Conservation (phyloP, 2,888 invertebrate genomes). For the Euclidia mi region DNA sequence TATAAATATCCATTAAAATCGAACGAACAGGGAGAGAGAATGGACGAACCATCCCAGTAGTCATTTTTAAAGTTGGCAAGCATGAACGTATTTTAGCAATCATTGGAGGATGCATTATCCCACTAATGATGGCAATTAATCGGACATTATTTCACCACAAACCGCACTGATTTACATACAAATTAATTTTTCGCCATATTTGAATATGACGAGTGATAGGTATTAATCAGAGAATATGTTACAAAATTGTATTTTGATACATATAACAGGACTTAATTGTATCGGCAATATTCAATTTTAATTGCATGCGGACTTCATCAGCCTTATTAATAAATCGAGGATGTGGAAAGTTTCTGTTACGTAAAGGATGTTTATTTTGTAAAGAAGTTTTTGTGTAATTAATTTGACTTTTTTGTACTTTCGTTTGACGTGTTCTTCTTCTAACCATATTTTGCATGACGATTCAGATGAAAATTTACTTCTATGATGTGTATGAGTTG, state of each 20-base stretch:
- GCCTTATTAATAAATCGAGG: constrained; percentile 14
- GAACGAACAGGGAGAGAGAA: too few relatives aligned
- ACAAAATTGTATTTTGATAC: constrained; percentile 35
- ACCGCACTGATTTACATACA: constrained; percentile 35
- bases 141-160: constrained; percentile 4
- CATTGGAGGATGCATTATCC: not conserved
- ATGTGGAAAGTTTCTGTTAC: not conserved
- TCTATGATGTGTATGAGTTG: too few relatives aligned
- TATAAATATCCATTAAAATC: too few relatives aligned
- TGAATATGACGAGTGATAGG: constrained; percentile 39
- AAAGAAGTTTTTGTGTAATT: too few relatives aligned
- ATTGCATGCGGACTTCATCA: constrained; percentile 20
- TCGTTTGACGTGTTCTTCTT: too few relatives aligned
- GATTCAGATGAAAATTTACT: too few relatives aligned
- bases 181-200: constrained; percentile 27
- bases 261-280: constrained; percentile 38
- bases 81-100: too few relatives aligned
- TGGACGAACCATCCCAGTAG: too few relatives aligned
- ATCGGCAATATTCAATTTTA: constrained; percentile 25
- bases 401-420: too few relatives aligned
- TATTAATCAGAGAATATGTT: constrained; percentile 36
- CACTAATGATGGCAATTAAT: not conserved
- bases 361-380: too few relatives aligned
- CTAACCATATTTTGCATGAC: too few relatives aligned
- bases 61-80: too few relatives aligned